A percentile compares a stretch with the other conserved stretches of the same genome.
Conservation (phyloP, 2,113 vertebrate species). For the Aix galericulata region DNA sequence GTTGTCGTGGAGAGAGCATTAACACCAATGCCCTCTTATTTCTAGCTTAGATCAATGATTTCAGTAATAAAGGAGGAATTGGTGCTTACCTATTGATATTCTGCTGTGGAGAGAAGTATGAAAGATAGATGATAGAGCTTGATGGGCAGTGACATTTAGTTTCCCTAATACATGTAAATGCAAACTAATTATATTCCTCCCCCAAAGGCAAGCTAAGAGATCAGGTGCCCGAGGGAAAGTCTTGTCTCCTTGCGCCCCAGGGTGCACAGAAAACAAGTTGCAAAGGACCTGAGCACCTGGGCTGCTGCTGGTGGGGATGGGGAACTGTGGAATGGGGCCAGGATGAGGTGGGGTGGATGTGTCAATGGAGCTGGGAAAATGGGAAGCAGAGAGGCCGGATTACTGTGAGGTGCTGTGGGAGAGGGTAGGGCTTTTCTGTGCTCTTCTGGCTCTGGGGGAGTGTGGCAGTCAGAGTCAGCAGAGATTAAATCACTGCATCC, state of each 20-base stretch:
- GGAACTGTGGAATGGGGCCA: background rate
- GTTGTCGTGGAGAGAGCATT: background rate
- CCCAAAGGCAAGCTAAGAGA: background rate
- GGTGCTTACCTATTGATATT: background rate
- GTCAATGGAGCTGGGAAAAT: background rate
- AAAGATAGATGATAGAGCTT: background rate
- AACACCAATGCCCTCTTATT: background rate
- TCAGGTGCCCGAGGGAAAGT: background rate
- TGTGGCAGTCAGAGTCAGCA: background rate
- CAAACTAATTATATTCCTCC: background rate
- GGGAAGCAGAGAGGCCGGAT: background rate
- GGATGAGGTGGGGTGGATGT: background rate
- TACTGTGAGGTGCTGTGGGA: background rate
- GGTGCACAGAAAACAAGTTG: background rate
- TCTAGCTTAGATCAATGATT: background rate
- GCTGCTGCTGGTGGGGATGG: background rate
- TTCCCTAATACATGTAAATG: conserved; percentile 8
- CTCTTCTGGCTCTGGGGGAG: background rate
- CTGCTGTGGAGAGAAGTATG: background rate
- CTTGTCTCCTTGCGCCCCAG: background rate
- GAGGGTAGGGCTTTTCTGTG: background rate
- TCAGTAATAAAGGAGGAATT: background rate
- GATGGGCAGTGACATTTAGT: background rate
- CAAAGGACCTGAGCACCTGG: background rate
- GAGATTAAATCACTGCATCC: background rate